Conservation (phyloP, 2,113 vertebrate species). For the Terrapene triunguis region DNA sequence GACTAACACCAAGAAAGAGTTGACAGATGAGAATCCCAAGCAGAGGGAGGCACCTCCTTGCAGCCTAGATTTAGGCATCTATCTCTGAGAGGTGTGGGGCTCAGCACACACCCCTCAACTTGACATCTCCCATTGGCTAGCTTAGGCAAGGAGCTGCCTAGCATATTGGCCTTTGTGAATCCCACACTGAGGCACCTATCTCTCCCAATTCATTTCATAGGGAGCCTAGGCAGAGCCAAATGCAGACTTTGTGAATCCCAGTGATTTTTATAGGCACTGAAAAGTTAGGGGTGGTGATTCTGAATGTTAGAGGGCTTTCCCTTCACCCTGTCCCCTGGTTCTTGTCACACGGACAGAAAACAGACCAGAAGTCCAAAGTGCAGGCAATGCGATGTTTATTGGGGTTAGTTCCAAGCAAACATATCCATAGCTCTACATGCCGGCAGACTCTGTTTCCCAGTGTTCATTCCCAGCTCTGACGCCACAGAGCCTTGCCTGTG, state of each 20-base stretch:
- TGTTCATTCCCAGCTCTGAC: no score
- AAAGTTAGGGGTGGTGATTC: background rate
- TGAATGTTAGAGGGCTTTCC: no score
- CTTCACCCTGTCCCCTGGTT: no score
- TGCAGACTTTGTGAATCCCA: background rate
- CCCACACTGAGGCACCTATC: background rate
- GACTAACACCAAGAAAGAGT: background rate
- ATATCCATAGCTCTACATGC: no score
- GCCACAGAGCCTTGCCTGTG: no score
- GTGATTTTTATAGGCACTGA: background rate
- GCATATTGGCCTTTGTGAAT: background rate
- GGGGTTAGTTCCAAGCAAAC: no score
- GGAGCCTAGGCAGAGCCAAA: background rate
- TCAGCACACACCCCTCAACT: background rate
- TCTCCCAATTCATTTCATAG: background rate
- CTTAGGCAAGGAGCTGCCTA: background rate
- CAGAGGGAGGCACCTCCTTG: background rate
- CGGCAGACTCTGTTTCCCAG: no score
- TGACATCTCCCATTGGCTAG: no score
- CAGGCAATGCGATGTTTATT: no score
- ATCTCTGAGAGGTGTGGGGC: background rate
- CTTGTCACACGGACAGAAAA: no score
- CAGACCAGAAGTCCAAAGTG: no score
- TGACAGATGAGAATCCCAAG: background rate
- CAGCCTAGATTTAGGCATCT: background rate